Conservation (phyloP, 2,888 invertebrate species). For the Aleiodes testaceus region DNA sequence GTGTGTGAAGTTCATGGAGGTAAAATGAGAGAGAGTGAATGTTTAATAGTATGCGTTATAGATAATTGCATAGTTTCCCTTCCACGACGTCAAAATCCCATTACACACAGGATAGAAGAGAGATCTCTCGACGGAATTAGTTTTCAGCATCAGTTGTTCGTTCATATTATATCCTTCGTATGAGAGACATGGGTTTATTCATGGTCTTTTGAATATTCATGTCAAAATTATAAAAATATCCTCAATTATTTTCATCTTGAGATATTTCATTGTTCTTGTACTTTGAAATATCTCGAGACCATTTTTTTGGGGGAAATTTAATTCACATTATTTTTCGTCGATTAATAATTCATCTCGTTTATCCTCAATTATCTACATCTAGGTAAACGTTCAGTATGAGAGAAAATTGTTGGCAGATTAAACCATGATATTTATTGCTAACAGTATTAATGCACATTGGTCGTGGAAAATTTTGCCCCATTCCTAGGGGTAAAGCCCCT, state of each 20-base stretch:
- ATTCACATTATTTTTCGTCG: too few relatives aligned
- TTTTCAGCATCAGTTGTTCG: slow-evolving; percentile 36
- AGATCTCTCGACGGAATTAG: slow-evolving; percentile 23
- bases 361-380: slow-evolving; percentile 41
- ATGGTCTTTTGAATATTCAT: slow-evolving; percentile 44
- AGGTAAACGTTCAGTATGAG: slow-evolving; percentile 32
- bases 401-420: slow-evolving; percentile 52
- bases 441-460: slow-evolving; percentile 44
- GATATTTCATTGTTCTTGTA: neutral
- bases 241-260: slow-evolving; percentile 1
- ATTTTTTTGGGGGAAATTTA: too few relatives aligned
- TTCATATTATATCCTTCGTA: slow-evolving; percentile 36
- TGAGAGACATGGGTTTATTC: slow-evolving; percentile 40
- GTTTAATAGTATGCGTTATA: slow-evolving; percentile 36
- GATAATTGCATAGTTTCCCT: slow-evolving; percentile 39
- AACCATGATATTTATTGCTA: slow-evolving; percentile 50
- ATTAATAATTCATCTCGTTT: slow-evolving; percentile 25
- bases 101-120: slow-evolving; percentile 38
- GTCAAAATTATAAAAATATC: slow-evolving; percentile 33
- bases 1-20: slow-evolving; percentile 91
- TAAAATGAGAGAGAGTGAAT: slow-evolving; percentile 72
- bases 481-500: neutral
- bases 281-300: too few relatives aligned
- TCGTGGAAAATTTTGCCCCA: neutral
- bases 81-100: slow-evolving; percentile 20